Conservation (phyloP, 2,113 vertebrate genomes). For the Pholis gunnellus region DNA sequence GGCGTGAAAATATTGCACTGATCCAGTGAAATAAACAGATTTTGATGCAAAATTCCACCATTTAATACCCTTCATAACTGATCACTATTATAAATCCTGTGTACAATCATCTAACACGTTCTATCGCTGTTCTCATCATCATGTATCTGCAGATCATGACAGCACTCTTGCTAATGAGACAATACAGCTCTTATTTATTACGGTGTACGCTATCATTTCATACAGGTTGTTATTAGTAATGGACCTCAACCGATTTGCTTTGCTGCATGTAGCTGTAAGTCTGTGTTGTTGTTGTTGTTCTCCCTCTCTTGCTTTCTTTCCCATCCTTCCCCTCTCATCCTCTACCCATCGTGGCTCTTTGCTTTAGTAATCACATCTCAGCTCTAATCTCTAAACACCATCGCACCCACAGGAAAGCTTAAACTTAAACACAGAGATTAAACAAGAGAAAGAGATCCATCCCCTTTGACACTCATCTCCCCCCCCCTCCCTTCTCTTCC, state of each 20-base stretch:
- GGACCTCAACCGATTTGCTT: not conserved
- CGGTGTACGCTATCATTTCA: not conserved
- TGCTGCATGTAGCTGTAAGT: not conserved
- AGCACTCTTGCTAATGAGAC: not conserved
- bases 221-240: not conserved
- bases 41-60: not conserved
- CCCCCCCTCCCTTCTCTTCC: not conserved
- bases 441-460: slow-evolving; percentile 24
- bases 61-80: not conserved
- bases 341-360: not conserved
- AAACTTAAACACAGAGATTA: slow-evolving; percentile 38
- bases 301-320: not conserved
- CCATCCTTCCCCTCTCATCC: not conserved
- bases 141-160: slow-evolving; percentile 10
- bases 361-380: slow-evolving; percentile 24
- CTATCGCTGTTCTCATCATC: not conserved
- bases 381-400: slow-evolving; percentile 38
- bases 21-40: not conserved
- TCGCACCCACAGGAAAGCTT: slow-evolving; percentile 26
- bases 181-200: not conserved
- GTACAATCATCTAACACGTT: not conserved
- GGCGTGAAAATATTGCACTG: not conserved
- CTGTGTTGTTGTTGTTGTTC: not conserved
- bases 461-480: slow-evolving; percentile 3
- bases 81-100: not conserved